These are phyloP conservation scores for Spisula solida DNA, from an alignment of 2,888 invertebrate genomes.

Conservation along the genomic window DNA sequence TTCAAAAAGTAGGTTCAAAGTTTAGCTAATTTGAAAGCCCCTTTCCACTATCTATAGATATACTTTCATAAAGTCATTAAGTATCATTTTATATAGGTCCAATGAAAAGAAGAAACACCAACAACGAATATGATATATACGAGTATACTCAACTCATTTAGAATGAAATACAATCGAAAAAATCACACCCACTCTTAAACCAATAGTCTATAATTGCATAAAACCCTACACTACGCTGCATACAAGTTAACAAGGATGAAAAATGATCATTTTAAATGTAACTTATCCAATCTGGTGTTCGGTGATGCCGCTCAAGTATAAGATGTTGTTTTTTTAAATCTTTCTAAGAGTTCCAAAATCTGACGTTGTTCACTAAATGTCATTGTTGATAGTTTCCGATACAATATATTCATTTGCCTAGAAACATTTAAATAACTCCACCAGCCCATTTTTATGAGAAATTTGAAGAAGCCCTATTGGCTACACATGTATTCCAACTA, in stretches of 20 bases:
- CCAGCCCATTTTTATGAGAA: no score
- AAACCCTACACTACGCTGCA: constrained; percentile 6
- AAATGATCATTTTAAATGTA: not conserved
- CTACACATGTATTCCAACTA: no score
- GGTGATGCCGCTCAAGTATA: not conserved
- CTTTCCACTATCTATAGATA: not conserved
- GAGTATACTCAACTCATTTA: not conserved
- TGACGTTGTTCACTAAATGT: not conserved
- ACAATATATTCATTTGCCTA: not conserved
- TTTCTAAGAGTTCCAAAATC: not conserved
- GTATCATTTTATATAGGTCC: not conserved
- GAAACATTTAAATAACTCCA: no score
- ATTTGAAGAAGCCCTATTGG: no score
- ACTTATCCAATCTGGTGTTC: not conserved
- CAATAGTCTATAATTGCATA: not conserved
- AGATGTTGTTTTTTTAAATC: not conserved
- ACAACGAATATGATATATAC: not conserved
- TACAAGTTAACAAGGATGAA: constrained; percentile 17
- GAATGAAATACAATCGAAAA: not conserved
- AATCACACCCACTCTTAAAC: not conserved
- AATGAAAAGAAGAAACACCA: not conserved
- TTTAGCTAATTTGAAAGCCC: not conserved
- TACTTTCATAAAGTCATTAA: not conserved
- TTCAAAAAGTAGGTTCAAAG: not conserved
- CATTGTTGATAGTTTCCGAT: not conserved